These are phyloP conservation scores for Cichladusa arquata DNA, from an alignment of 2,113 vertebrate genomes.

Conservation along the genomic window DNA sequence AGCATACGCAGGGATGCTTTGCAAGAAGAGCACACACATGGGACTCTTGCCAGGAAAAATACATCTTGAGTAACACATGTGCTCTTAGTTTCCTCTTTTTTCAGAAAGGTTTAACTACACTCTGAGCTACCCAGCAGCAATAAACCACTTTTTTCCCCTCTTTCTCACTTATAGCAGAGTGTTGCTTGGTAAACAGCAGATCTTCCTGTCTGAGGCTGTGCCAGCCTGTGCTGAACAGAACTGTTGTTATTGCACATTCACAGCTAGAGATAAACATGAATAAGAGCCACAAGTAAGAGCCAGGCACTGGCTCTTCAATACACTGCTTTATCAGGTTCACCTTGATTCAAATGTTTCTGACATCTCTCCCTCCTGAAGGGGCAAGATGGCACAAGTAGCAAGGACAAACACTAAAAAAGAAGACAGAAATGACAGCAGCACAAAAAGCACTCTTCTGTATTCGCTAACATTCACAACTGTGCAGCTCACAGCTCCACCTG, in stretches of 20 bases:
- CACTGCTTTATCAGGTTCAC: background rate
- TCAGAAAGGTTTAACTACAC: slow-evolving; percentile 25
- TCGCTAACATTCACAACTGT: background rate
- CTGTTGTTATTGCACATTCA: slow-evolving; percentile 67
- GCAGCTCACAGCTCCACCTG: background rate
- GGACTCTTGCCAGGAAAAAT: slow-evolving; percentile 25
- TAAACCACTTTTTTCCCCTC: background rate
- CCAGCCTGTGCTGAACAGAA: slow-evolving; percentile 68
- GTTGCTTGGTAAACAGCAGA: slow-evolving; percentile 58
- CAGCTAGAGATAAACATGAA: slow-evolving; percentile 65
- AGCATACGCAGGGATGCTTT: background rate
- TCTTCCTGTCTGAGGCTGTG: slow-evolving; percentile 59
- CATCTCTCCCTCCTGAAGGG: background rate
- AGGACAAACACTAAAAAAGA: background rate
- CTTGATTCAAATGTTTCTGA: background rate
- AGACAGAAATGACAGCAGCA: background rate
- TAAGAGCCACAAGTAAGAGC: slow-evolving; percentile 42
- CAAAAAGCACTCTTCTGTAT: background rate
- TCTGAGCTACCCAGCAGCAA: slow-evolving; percentile 17
- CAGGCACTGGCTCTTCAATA: slow-evolving; percentile 28
- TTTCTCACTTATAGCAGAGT: slow-evolving; percentile 56
- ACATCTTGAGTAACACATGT: slow-evolving; percentile 26
- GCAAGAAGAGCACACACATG: background rate
- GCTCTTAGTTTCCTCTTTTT: background rate
- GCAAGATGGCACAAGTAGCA: background rate